Evolutionary conservation across 2,797 vertebrate species (phyloP).

Genomic region (Mallotus villosus): DNA sequence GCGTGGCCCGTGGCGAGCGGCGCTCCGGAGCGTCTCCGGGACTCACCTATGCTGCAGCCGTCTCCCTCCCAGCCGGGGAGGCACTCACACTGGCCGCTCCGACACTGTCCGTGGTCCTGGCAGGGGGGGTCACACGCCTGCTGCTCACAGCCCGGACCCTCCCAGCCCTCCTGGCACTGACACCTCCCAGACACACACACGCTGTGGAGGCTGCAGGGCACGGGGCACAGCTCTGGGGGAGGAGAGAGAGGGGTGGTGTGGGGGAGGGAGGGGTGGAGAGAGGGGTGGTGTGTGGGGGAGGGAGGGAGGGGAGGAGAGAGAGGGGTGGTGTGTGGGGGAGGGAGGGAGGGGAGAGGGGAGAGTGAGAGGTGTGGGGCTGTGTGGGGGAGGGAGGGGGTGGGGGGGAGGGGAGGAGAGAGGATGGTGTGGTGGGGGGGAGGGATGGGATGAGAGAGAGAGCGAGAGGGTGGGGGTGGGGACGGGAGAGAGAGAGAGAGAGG

Average conservation of each 20-base stretch:
- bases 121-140: slow-evolving; percentile 82
- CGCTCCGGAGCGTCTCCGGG: not conserved
- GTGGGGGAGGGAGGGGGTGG: too few relatives aligned
- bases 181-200: slow-evolving; percentile 80
- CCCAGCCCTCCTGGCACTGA: slow-evolving; percentile 87
- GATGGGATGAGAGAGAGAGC: too few relatives aligned
- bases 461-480: too few relatives aligned
- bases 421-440: not conserved
- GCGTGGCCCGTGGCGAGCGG: too few relatives aligned
- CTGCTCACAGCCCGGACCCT: slow-evolving; percentile 80
- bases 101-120: slow-evolving; percentile 85
- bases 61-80: slow-evolving; percentile 89
- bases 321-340: too few relatives aligned
- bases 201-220: slow-evolving; percentile 82
- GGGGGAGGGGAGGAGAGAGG: too few relatives aligned
- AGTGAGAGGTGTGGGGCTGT: too few relatives aligned
- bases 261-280: too few relatives aligned
- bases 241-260: not conserved
- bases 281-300: too few relatives aligned
- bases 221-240: slow-evolving; percentile 77
- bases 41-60: slow-evolving; percentile 87
- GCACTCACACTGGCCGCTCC: slow-evolving; percentile 83
- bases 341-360: too few relatives aligned
- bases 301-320: too few relatives aligned
- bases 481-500: too few relatives aligned